Conservation (phyloP, 1,140 invertebrate genomes). For the Eueides isabella region DNA sequence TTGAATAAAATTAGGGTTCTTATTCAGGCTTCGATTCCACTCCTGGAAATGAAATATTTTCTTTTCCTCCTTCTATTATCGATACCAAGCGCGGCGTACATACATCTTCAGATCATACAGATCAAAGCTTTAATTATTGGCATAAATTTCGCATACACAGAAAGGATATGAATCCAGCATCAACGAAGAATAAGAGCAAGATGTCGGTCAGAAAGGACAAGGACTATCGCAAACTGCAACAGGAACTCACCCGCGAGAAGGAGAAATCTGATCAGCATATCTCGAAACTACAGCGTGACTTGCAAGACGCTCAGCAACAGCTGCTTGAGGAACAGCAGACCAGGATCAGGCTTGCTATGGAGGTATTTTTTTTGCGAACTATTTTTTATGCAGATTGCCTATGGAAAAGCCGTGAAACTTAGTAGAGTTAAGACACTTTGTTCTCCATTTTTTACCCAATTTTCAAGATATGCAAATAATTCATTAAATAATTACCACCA, state of each 20-base stretch:
- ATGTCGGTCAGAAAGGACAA: slow-evolving; percentile 95
- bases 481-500: too few species aligned
- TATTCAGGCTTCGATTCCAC: too few species aligned
- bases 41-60: too few species aligned
- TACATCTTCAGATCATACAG: too few species aligned
- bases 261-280: slow-evolving; percentile 96
- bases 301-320: slow-evolving; percentile 92
- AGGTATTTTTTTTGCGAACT: slow-evolving; percentile 85
- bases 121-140: neutral
- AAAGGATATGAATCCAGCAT: slow-evolving; percentile 88
- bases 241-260: slow-evolving; percentile 96
- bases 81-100: too few species aligned
- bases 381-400: too few species aligned
- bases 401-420: too few species aligned
- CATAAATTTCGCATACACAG: slow-evolving; percentile 60
- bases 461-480: too few species aligned
- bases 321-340: slow-evolving; percentile 86
- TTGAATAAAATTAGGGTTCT: too few species aligned
- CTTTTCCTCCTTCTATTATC: too few species aligned
- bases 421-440: too few species aligned
- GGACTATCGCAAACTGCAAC: slow-evolving; percentile 96
- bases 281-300: slow-evolving; percentile 91
- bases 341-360: slow-evolving; percentile 94
- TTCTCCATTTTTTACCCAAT: too few species aligned
- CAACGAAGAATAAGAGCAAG: slow-evolving; percentile 90